Evolutionary conservation across 2,797 vertebrate genomes (phyloP).

Genomic region (Odontamblyopus lacepedii): DNA sequence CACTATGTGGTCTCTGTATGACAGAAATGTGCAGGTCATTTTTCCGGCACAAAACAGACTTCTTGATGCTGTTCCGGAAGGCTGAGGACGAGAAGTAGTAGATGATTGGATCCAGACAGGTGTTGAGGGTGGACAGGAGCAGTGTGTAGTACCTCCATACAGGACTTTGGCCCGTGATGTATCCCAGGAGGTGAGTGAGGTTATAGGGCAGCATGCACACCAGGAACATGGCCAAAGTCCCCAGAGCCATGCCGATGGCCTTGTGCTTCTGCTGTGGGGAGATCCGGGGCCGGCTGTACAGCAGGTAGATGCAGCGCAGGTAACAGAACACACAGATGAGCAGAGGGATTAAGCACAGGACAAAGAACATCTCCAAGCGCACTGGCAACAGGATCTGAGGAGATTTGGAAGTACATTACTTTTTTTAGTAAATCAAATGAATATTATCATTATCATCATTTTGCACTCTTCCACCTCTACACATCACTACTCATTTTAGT

Average conservation of each 20-base stretch:
- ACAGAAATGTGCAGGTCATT: background rate
- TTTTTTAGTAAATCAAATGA: too few relatives aligned
- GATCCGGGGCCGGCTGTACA: constrained; percentile 71
- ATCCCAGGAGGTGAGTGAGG: constrained; percentile 77
- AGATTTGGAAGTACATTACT: background rate
- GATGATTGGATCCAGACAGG: constrained; percentile 83
- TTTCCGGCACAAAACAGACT: constrained; percentile 48
- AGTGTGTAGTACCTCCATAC: constrained; percentile 76
- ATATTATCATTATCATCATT: too few relatives aligned
- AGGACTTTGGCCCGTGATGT: constrained; percentile 48
- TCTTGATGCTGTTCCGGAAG: constrained; percentile 48
- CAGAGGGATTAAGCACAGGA: constrained; percentile 79
- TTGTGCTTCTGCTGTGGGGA: constrained; percentile 72
- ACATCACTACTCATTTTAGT: too few relatives aligned
- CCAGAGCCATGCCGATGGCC: constrained; percentile 79
- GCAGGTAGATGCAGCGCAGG: constrained; percentile 71
- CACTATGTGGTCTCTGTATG: background rate
- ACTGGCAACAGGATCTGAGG: constrained; percentile 63
- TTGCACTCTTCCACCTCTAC: too few relatives aligned
- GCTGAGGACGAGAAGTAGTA: constrained; percentile 71
- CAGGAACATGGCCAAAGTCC: constrained; percentile 79
- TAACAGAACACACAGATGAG: constrained; percentile 78
- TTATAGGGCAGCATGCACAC: constrained; percentile 83
- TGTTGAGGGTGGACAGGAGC: constrained; percentile 80
- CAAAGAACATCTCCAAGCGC: constrained; percentile 76